Base-by-base conservation (phyloP, 2,113 vertebrate genomes). In the Osmerus mordax region DNA sequence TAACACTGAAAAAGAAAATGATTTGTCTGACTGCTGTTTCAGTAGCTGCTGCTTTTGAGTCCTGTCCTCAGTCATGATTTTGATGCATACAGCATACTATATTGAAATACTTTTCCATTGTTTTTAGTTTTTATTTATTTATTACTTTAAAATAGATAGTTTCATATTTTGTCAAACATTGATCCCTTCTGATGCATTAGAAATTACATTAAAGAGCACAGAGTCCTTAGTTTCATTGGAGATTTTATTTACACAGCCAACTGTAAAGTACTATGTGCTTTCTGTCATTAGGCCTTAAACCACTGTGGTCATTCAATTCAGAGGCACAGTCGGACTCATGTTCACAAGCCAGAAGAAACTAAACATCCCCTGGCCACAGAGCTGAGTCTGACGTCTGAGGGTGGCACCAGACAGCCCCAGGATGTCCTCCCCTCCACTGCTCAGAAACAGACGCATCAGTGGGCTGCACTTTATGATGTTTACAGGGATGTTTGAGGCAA, bases 401-500 rank as follows among this genome's bases (percentile, higher is more conserved):
- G 84, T 72, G 75, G 77, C 78, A 81, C 54, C 7, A 81, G 28
- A 83, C 51, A 73, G 84, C 64, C 69, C 8, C 70, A 32, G 65
- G 88, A 71, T 76, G 71, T 78, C 76, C 72, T 79, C 81, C 67
- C 76, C 78, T 73, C 18, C 19, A 53, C 19, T 29, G 28, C 63
- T 47, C n/a, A 16, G 71, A 83, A 69, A 28, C 19, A 82, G 81
- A 88, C 72, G 81, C 80, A 74, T 83, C 81, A 80, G 69, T 65
- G 84, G 70, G 61, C 84, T 78, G 77, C 81, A 64, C 77, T 78
- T 65, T 56, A 52, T 75, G 69, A 80, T 80, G 83, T 89, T 87
- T 87, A 85, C 77, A 60, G 84, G 80, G 76, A 80, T 76, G 83
- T 90, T 92, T 87, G 84, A 87, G 85, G 82, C 83, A 84, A 91